Conservation (phyloP, 2,797 vertebrate genomes). For the Cottoperca gobio region DNA sequence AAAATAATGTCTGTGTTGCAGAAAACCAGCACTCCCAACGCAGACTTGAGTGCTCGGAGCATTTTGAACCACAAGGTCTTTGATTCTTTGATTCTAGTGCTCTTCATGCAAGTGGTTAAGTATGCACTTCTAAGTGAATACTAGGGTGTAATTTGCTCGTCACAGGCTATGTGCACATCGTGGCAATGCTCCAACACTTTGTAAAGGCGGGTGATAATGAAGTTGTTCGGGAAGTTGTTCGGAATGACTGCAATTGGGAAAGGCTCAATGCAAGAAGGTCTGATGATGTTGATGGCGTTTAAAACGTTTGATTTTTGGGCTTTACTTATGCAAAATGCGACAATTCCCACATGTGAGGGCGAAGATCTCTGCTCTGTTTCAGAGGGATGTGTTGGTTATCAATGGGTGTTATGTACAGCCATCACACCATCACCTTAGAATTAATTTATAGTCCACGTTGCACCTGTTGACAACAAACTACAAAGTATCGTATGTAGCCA, state of each 20-base stretch:
- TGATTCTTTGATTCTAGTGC: slow-evolving; percentile 78
- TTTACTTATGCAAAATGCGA: background rate
- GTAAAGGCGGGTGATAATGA: slow-evolving; percentile 67
- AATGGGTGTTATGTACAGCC: background rate
- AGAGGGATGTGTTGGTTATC: background rate
- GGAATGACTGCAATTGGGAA: slow-evolving; percentile 51
- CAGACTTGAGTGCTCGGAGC: slow-evolving; percentile 52
- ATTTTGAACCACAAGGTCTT: slow-evolving; percentile 59
- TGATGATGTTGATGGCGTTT: background rate
- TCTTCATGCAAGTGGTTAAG: slow-evolving; percentile 79
- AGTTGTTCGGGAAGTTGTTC: slow-evolving; percentile 54
- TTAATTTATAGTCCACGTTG: background rate
- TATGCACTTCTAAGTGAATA: slow-evolving; percentile 75
- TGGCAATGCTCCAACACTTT: slow-evolving; percentile 63
- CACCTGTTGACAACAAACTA: background rate
- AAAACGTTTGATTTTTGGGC: background rate
- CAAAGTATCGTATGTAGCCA: background rate
- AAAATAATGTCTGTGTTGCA: slow-evolving; percentile 56
- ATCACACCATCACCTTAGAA: too few relatives aligned
- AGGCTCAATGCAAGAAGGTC: slow-evolving; percentile 28
- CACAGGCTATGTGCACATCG: slow-evolving; percentile 50
- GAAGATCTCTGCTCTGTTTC: background rate
- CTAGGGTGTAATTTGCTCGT: slow-evolving; percentile 78
- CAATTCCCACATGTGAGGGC: background rate
- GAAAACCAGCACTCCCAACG: slow-evolving; percentile 31